Conservation (phyloP, 2,888 invertebrate species). For the Drosophila koepferae region DNA sequence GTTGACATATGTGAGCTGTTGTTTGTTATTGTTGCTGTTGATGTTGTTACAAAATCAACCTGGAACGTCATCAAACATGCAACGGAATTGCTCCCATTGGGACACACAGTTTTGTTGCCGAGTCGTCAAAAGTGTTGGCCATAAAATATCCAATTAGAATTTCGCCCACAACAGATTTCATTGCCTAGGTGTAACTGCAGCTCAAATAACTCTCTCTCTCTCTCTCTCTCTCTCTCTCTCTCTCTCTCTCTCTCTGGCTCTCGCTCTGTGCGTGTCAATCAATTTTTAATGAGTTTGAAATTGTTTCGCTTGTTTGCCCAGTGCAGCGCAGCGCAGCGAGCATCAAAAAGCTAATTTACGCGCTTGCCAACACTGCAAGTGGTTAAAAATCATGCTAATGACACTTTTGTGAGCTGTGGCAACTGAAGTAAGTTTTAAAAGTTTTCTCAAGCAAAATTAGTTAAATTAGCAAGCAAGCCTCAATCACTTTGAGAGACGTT, state of each 20-base stretch:
- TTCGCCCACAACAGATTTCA: slow-evolving; percentile 62
- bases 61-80: slow-evolving; percentile 75
- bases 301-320: slow-evolving; percentile 62
- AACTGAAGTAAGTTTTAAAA: background rate
- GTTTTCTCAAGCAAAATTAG: background rate
- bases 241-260: slow-evolving; percentile 29
- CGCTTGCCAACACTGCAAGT: slow-evolving; percentile 21
- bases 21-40: slow-evolving; percentile 24
- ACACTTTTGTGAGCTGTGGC: slow-evolving; percentile 9
- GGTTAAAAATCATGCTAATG: slow-evolving; percentile 16
- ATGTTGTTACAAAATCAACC: slow-evolving; percentile 47
- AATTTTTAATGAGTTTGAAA: slow-evolving; percentile 83
- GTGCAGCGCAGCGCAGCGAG: slow-evolving; percentile 3
- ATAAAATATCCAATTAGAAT: slow-evolving; percentile 81
- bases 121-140: slow-evolving; percentile 72
- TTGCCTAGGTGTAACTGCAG: slow-evolving; percentile 39
- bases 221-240: slow-evolving; percentile 4
- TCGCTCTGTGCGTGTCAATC: slow-evolving; percentile 64
- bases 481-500: background rate
- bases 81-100: slow-evolving; percentile 69
- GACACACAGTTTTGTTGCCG: slow-evolving; percentile 37
- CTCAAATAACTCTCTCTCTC: slow-evolving; percentile 10
- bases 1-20: slow-evolving; percentile 60
- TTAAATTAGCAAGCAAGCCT: background rate
- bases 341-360: slow-evolving; percentile 45